These are phyloP conservation scores for Bradypodion pumilum DNA, from an alignment of 2,797 vertebrate species.

Conservation along the genomic window DNA sequence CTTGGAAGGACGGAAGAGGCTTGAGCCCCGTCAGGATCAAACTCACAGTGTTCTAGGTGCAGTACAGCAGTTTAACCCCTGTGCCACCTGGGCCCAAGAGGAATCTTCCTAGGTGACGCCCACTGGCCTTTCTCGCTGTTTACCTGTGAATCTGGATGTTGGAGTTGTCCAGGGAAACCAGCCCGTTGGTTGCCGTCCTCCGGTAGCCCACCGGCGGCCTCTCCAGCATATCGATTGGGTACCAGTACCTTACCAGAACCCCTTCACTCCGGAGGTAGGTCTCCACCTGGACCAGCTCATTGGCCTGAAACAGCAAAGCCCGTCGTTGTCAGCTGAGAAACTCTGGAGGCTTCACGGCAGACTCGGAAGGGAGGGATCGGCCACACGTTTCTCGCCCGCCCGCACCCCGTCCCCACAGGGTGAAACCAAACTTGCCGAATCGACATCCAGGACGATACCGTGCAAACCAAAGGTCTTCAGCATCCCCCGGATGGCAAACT, in stretches of 20 bases:
- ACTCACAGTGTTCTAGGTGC: no score
- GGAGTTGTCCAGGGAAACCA: constrained; percentile 94
- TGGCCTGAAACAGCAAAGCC: constrained; percentile 79
- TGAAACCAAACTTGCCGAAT: constrained; percentile 82
- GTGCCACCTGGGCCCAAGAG: no score
- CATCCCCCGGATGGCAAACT: constrained; percentile 97
- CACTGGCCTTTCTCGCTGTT: neutral
- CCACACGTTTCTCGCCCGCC: no score
- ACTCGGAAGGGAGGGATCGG: no score
- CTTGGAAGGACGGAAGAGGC: no score
- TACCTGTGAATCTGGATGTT: constrained; percentile 99
- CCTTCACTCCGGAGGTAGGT: constrained; percentile 96
- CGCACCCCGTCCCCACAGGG: neutral
- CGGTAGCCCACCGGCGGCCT: constrained; percentile 93
- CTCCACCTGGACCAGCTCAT: constrained; percentile 96
- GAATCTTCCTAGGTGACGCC: no score
- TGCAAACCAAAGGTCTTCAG: constrained; percentile 96
- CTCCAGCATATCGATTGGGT: constrained; percentile 97
- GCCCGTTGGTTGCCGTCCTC: constrained; percentile 93
- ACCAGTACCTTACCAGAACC: constrained; percentile 98
- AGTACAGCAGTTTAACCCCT: no score
- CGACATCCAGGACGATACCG: constrained; percentile 95
- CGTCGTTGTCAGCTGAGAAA: neutral
- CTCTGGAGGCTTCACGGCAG: neutral
- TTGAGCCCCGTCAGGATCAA: no score